A percentile compares a stretch with the other conserved stretches of the same genome.
phyloP scores from a whole-genome alignment of 2,888 invertebrate species.

The Mayetiola destructor region DNA sequence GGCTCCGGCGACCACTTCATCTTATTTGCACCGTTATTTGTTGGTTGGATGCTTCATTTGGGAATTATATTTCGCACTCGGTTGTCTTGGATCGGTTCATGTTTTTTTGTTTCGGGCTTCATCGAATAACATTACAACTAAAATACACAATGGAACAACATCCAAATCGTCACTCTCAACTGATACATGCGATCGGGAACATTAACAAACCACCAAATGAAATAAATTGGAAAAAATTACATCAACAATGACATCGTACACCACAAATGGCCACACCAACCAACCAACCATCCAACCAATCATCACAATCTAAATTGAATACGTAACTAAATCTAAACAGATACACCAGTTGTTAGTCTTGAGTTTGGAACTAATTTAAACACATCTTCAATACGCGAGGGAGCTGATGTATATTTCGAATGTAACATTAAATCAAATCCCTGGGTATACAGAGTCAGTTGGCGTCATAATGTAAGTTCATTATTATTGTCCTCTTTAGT shows the following conservation, averaged over 20 bases:
- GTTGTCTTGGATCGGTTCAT: no score
- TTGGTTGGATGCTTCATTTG: neutral
- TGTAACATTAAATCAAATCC: constrained; percentile 83
- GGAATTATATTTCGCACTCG: no score
- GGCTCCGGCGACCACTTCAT: neutral
- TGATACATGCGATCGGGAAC: neutral
- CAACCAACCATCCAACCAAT: neutral
- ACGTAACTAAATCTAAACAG: constrained; percentile 35
- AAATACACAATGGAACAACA: neutral
- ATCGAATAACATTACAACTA: neutral
- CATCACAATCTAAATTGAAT: constrained; percentile 15
- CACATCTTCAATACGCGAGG: constrained; percentile 66
- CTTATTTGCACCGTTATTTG: neutral
- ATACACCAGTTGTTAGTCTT: constrained; percentile 66
- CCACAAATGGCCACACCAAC: neutral
- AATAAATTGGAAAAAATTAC: neutral
- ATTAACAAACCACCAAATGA: neutral
- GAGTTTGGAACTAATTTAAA: constrained; percentile 72
- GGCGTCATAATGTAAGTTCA: constrained; percentile 57
- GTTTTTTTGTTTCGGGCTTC: no score
- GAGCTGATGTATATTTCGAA: constrained; percentile 81
- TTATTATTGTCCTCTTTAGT: constrained; percentile 9
- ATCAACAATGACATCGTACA: neutral
- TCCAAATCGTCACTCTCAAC: neutral
- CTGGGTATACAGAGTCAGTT: constrained; percentile 61